Conservation (phyloP, 2,113 vertebrate species). For the Zosterops lateralis region DNA sequence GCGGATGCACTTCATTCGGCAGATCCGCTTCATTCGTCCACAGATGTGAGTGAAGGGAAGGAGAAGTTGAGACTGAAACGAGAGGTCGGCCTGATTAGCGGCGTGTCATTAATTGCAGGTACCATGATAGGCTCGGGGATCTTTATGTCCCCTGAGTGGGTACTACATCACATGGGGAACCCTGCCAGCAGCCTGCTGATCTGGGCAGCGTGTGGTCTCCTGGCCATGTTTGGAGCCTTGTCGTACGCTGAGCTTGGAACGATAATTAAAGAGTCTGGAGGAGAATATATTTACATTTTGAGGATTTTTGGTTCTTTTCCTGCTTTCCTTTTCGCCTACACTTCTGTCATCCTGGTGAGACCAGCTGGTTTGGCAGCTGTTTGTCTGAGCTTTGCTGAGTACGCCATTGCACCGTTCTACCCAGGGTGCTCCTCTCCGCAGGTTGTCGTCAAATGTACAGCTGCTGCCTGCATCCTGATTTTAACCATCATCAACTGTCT, state of each 20-base stretch:
- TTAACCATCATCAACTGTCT: constrained; percentile 73
- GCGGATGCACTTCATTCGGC: not conserved
- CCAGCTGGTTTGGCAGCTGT: constrained; percentile 73
- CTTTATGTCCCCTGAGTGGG: constrained; percentile 79
- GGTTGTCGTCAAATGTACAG: constrained; percentile 68
- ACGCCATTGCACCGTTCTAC: constrained; percentile 75
- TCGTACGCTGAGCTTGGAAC: constrained; percentile 83
- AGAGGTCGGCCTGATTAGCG: constrained; percentile 70
- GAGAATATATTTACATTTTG: constrained; percentile 84
- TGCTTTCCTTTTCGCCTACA: constrained; percentile 78
- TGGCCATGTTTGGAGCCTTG: constrained; percentile 76
- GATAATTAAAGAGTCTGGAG: constrained; percentile 80
- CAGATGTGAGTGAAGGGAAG: not conserved
- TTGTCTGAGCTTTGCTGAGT: constrained; percentile 80
- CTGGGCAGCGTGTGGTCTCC: constrained; percentile 78
- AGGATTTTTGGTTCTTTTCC: constrained; percentile 79
- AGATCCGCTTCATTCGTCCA: not conserved
- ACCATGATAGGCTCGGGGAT: constrained; percentile 85
- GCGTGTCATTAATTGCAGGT: constrained; percentile 77
- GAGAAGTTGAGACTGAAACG: constrained; percentile 57
- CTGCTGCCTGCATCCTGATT: constrained; percentile 70
- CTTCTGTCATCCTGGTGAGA: constrained; percentile 74
- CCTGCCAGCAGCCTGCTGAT: constrained; percentile 81
- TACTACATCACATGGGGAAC: constrained; percentile 76
- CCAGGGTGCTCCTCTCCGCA: constrained; percentile 64